Evolutionary conservation across 2,113 vertebrate genomes (phyloP).

Genomic region (Formicarius rufipectus): DNA sequence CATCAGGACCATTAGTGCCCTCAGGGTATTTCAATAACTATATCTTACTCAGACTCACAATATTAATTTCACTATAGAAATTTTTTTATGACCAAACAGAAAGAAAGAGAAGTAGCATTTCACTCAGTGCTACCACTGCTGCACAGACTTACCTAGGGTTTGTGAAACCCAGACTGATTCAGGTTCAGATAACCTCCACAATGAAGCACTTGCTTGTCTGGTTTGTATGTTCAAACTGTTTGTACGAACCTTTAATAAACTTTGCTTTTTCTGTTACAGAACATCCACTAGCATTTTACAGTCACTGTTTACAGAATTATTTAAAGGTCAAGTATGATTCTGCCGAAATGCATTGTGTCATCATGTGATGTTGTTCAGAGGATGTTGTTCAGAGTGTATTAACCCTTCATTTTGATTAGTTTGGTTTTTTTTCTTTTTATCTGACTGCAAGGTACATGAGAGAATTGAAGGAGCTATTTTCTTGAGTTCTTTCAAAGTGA

Average conservation of each 20-base stretch:
- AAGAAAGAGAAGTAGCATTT: neutral
- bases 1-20: neutral
- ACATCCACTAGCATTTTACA: neutral
- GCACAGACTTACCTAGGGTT: neutral
- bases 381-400: neutral
- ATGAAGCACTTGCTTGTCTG: neutral
- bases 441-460: neutral
- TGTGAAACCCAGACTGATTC: neutral
- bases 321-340: slow-evolving; percentile 2
- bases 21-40: neutral
- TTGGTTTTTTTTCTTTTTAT: too few relatives aligned
- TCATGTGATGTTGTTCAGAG: neutral
- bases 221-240: neutral
- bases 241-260: neutral
- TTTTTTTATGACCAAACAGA: neutral
- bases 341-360: neutral
- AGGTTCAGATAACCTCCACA: neutral
- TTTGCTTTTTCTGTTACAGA: neutral
- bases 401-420: neutral
- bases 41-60: neutral
- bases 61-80: neutral
- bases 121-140: neutral
- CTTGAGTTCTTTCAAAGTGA: neutral
- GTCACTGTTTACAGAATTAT: neutral
- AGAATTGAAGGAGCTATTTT: neutral